Base-by-base conservation (phyloP, 30 jellyfish, hydroid and myxozoan genomes). In the Aurelia sp. region DNA sequence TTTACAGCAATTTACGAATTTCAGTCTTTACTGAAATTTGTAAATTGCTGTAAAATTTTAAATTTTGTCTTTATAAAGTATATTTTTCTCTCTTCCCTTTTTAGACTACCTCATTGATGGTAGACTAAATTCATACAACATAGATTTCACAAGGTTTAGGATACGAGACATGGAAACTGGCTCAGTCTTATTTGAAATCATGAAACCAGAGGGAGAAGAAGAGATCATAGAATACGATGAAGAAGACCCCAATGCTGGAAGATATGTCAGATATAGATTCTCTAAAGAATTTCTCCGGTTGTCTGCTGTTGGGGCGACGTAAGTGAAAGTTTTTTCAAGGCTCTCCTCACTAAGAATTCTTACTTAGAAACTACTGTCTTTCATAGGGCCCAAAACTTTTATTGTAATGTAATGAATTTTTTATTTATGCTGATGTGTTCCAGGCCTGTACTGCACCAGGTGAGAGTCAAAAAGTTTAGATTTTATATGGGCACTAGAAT, bases 241-340 rank as follows among this genome's bases (percentile, higher is more conserved):
- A 20, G 97, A 89, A 30, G 99, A 95, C 69, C 97, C 97, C 18
- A 92, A 95, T 50, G 81, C 99, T 40, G 99, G 99, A 31, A 81
- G 99, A 33, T 95, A 90, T 81, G 99, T 95, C 11, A 70, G 99
- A 60, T 95, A 95, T 77, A 85, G 87, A n/a, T 95, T 95, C 78
- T 69, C 97, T 12, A 91, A 77, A 65, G 99, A 95, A 11, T 95
- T 95, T 80, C 92, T 95, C 10, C 61, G 80, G 73, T 82, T 95
- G 58, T 75, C 88, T 8, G 97, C 99, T 68, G 99, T 95, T 41
- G 99, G 99, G 11, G 99, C 99, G 52, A 95, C 99, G 99, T 95
- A 71, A 95, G 99, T 88, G n/a, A 15, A 35, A 20, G 52, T 44
- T 1, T 41, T 41, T 41, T n/a, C n/a, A n/a, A n/a, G n/a, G n/a